Base-by-base conservation (phyloP, 1,140 invertebrate species). In the Lithobius niger region DNA sequence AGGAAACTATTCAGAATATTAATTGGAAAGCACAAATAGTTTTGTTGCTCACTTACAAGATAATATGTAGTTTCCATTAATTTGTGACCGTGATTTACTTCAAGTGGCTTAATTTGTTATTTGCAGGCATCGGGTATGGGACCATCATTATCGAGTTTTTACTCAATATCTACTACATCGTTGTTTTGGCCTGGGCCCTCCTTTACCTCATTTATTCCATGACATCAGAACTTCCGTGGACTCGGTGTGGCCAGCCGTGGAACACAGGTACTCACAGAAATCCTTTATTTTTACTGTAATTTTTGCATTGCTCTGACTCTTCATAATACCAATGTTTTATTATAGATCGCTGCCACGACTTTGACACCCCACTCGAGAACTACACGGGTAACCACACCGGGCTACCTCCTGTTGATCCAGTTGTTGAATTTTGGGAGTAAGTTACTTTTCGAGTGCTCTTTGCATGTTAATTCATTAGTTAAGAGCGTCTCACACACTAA, bases 101-200 rank as follows among this genome's bases (percentile, higher is more conserved):
- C 10, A 36, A 36, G 31, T 36, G n/a, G n/a, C 10, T 36, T 36
- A 15, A 47, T 15, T 15, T 47, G 13, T 25, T 50, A 26, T 55
- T 67, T 76, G 21, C 64, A 90, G 88, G 95, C 62, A 95, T 99
- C 60, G 96, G 96, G 6, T 99, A 98, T 70, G 95, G 93, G 1
- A 91, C 95, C 0, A 91, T 91, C 1, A 90, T 99, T 2, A 97
- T 97, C 87, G 94, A 95, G 0, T 96, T 92, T 65, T 98, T 95
- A 94, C 87, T 98, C 77, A 99, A 99, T 68, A 83, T 94, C 24
- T 99, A 97, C 73, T 99, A 99, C 75, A 99, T 99, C 64, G 92
- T 99, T 1, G 94, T 99, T 56, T 75, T 99, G 53, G 88, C 92
- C 1, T 99, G 95, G 95, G 93, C 92, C 0, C 82, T 97, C 58